A percentile compares a stretch with the other conserved stretches of the same genome.
phyloP scores from a whole-genome alignment of 2,888 invertebrate genomes.

The Leptopilina myrica region DNA sequence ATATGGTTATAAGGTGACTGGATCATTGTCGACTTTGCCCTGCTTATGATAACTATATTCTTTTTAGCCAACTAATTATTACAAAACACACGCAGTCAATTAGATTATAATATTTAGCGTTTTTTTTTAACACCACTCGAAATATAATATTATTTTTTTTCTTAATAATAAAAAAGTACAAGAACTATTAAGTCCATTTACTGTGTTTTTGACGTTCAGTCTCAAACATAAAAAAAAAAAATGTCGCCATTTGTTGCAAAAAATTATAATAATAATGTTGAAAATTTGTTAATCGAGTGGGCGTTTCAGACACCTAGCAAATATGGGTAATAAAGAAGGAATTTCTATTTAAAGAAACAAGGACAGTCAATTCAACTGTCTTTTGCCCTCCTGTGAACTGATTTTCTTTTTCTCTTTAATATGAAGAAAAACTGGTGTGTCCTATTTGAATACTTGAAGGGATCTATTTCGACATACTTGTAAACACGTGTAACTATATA shows the following conservation, averaged over 20 bases:
- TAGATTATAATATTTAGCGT: too few species aligned
- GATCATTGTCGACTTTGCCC: constrained; percentile 26
- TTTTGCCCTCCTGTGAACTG: not conserved
- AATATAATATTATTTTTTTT: too few species aligned
- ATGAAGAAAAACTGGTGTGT: not conserved
- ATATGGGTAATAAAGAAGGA: constrained; percentile 8
- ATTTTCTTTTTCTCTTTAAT: not conserved
- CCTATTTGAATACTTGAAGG: constrained; percentile 25
- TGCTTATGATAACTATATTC: constrained; percentile 2
- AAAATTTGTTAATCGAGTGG: constrained; percentile 25
- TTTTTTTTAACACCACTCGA: too few species aligned
- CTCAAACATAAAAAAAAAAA: not conserved
- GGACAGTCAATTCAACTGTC: constrained; percentile 1
- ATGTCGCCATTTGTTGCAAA: constrained; percentile 4
- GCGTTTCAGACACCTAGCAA: constrained; percentile 23
- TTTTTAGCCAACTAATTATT: not conserved
- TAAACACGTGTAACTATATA: constrained; percentile 6
- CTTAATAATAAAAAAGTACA: too few species aligned
- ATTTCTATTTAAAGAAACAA: constrained; percentile 29
- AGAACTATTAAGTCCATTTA: too few species aligned
- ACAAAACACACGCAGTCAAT: too few species aligned
- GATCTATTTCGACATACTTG: constrained; percentile 1
- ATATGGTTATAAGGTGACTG: constrained; percentile 34
- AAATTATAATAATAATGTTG: constrained; percentile 6
- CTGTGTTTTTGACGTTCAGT: not conserved